Evolutionary conservation across 2,888 invertebrate genomes (phyloP).

Genomic region (Chrysotoxum bicinctum): DNA sequence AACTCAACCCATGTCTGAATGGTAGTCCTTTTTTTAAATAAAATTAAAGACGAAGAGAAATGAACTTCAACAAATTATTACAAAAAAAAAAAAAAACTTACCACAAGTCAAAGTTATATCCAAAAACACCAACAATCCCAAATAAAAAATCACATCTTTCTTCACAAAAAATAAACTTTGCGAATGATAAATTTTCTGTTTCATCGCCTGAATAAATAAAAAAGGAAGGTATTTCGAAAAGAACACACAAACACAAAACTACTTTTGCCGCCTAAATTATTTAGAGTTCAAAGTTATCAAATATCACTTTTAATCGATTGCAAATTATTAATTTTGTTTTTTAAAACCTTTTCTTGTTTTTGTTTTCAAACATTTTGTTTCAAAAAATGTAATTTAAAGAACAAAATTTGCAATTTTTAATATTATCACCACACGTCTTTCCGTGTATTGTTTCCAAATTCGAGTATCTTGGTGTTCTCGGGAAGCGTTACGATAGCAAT

Average conservation of each 20-base stretch:
- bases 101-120: conserved; percentile 37
- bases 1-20: too few species aligned
- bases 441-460: not conserved
- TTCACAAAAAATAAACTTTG: conserved; percentile 10
- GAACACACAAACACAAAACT: not conserved
- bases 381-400: not conserved
- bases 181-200: not conserved
- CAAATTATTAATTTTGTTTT: not conserved
- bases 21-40: too few species aligned
- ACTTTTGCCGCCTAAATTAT: too few species aligned
- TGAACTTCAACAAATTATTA: too few species aligned
- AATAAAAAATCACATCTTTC: conserved; percentile 9
- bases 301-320: not conserved
- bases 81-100: conserved; percentile 2
- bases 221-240: not conserved
- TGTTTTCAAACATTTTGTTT: not conserved
- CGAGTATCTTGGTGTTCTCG: conserved; percentile 40
- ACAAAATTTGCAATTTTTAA: not conserved
- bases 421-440: not conserved
- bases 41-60: too few species aligned
- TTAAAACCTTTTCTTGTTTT: not conserved
- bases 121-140: conserved; percentile 45
- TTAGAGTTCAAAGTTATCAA: too few species aligned
- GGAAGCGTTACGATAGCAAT: conserved; percentile 59
- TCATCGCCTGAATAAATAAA: not conserved